Conservation (phyloP, 2,113 vertebrate species). For the Ctenodactylus gundi region DNA sequence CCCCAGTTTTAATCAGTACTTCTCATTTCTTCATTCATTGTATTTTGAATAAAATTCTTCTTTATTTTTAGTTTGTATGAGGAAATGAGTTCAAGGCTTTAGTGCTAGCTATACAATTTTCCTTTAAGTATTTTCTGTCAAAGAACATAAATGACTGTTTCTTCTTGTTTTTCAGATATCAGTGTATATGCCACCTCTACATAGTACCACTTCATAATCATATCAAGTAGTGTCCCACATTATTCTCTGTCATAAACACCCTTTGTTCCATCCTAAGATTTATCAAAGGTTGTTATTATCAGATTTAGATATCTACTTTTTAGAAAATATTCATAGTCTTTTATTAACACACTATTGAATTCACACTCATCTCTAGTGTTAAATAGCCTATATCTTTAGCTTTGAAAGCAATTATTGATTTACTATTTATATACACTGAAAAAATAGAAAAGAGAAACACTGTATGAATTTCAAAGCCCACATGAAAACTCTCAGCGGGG, state of each 20-base stretch:
- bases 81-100: background rate
- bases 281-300: background rate
- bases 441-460: background rate
- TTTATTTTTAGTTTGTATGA: background rate
- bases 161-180: background rate
- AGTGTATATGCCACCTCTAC: background rate
- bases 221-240: background rate
- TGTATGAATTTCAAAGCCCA: background rate
- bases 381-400: background rate
- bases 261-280: background rate
- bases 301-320: background rate
- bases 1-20: background rate
- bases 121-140: background rate
- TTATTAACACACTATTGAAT: background rate
- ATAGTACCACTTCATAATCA: background rate
- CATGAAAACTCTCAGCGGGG: background rate
- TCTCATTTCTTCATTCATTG: background rate
- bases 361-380: background rate
- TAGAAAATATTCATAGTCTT: background rate
- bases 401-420: background rate
- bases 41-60: background rate
- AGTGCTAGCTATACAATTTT: background rate
- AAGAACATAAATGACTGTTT: background rate
- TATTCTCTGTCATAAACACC: background rate
- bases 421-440: background rate